Evolutionary conservation across 2,888 invertebrate species (phyloP), one percentile per base, ranked within the genome.

Genomic region (Agonopterix heracliana): DNA sequence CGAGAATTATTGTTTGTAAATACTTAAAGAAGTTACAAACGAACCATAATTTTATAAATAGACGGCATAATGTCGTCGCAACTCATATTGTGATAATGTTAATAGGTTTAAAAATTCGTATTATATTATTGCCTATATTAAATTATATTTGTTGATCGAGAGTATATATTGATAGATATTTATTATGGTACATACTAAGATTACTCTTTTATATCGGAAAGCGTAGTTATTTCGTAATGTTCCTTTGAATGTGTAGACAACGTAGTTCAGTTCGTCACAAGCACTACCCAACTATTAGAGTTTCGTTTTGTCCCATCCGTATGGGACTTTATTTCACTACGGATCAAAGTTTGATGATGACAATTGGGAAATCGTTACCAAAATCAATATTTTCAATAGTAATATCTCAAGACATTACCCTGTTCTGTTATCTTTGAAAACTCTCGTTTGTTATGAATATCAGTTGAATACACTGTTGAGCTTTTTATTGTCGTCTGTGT

Each of bases 131-230:
- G 77, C 76, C 76, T 77, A 77, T 77, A 76, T 74, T 79, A 78
- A 79, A 80, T 81, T 81, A 81, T 81, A 81, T 81, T 81, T 81
- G 82, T 82, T 80, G 81, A 81, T 78, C 74, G 80, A 80, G 75
- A 77, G 71, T 79, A 80, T 81, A 81, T 79, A 82, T 81, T 81
- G 78, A 80, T 81, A 81, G 79, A 81, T 82, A 78, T 82, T 81
- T 81, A 81, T 82, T 74, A 74, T 67, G 73, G 68, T 77, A 73
- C 70, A 66, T 72, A 73, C 68, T 71, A 71, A 74, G 77, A 71
- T 76, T 71, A 71, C 71, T 75, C 73, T 72, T 71, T 71, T 72
- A 69, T 75, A 73, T 74, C 69, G 75, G 63, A 65, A 56, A 68
- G 67, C 62, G 67, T 68, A 70, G 70, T 61, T 67, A 59, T 68